Evolutionary conservation across 2,113 vertebrate species (phyloP), one percentile per base, ranked within the genome.

Genomic region (Lepidothrix coronata): DNA sequence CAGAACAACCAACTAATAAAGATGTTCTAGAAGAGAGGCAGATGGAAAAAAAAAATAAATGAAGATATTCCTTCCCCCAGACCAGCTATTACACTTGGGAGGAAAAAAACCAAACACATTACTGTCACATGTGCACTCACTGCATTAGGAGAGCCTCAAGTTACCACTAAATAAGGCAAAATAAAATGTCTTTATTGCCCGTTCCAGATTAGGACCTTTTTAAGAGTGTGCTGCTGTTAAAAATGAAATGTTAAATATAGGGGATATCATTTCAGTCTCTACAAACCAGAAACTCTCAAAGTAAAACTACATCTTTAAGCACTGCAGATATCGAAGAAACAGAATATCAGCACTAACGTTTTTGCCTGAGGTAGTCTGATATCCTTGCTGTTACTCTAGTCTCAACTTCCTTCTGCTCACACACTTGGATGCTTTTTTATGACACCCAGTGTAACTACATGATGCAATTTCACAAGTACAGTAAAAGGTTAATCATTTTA

Each of bases 11-110:
- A 76, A 30, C 15, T 46, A 85, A 62, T 43, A 72, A 59, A 59
- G 12, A 55, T 27, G 14, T 0, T 0, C n/a, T 63, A 61, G 17
- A 84, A 62, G 9, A 75, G 15, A 66, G 20, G 27, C 4, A 87
- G 33, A 54, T 37, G 2, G 61, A 24, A 6, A 52, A 81, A 81
- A 39, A 27, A 51, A 70, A 41, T 41, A 33, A 41, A 22, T 6
- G 13, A 55, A 43, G 10, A 6, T 23, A 43, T 18, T 39, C 49
- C 44, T 57, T 65, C 48, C 7, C 33, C 17, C 6, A 73, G n/a
- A 55, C 6, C 18, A 80, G 19, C 12, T 12, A 75, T 35, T 35
- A 51, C 19, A 21, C 25, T 37, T 33, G 3, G 5, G n/a, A 7
- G 9, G 63, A 82, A 68, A 44, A 61, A 11, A n/a, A 27, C 39